Evolutionary conservation across 2,797 vertebrate species (phyloP), one percentile per base, ranked within the genome.

Genomic region (Rhadinocentrus ornatus): DNA sequence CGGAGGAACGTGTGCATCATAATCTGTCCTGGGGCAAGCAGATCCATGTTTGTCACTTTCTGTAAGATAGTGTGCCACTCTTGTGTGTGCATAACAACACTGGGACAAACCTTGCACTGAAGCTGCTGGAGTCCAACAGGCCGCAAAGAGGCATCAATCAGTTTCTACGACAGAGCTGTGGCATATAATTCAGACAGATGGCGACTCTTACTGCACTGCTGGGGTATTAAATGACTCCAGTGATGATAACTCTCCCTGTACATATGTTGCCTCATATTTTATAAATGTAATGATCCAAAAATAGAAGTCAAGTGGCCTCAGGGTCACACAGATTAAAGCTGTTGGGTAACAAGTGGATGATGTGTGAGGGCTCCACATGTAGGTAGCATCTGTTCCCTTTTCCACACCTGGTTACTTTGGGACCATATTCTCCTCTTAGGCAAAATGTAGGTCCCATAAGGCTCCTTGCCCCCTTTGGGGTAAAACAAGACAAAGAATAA

Each of bases 41-140:
- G 3, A 52, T 62, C 46, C 55, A 35, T 52, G 52, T 71, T 67
- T 78, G 83, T 86, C 81, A 52, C 39, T 66, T 78, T 50, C 7
- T 58, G 29, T 73, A 63, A 78, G 50, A 32, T 27, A 37, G 22
- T 29, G 2, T 61, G 67, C 44, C 37, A 57, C 66, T 77, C 73
- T 68, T 26, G 1, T 64, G 50, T 31, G 61, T 15, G 39, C 48
- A 69, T 56, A 44, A 55, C 58, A 73, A 56, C 53, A 55, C 48
- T 29, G 26, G 12, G 61, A 55, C 27, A 70, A 32, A 20, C 29
- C 18, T 54, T 27, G 50, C 31, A 32, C n/a, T 20, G 61, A 58
- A 12, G 34, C 58, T 44, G 29, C 32, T 57, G 50, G 26, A 73
- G 54, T 35, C 41, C 18, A 18, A 58, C n/a, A 70, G 46, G 62